Conservation (phyloP, 92 coral and sea anemone genomes). For the Zoanthus solanderi region DNA sequence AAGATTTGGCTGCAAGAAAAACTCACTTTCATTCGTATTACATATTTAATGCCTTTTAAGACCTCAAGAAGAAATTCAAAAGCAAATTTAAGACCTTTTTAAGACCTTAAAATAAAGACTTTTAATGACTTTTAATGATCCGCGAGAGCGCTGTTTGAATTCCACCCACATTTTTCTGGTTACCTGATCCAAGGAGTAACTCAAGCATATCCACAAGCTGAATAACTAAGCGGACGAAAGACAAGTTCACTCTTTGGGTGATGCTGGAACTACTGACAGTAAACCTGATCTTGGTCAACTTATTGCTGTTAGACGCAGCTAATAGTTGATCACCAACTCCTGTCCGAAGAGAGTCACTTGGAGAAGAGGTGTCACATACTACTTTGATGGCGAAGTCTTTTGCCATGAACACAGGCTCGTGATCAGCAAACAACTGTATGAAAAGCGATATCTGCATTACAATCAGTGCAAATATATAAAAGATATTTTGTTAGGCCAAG, state of each 20-base stretch:
- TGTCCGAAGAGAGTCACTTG: conserved; percentile 36
- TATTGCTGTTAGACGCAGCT: conserved; percentile 29
- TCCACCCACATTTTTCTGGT: neutral
- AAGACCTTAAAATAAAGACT: no score
- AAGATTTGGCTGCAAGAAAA: no score
- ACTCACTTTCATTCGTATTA: no score
- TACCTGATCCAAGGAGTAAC: conserved; percentile 71
- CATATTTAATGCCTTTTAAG: no score
- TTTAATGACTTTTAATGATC: no score
- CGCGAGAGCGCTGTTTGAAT: no score
- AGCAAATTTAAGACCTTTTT: no score
- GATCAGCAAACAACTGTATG: conserved; percentile 67
- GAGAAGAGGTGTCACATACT: conserved; percentile 69
- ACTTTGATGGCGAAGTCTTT: conserved; percentile 79
- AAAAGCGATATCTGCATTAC: neutral
- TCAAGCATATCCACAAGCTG: conserved; percentile 94
- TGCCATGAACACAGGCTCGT: conserved; percentile 86
- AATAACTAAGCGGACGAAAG: conserved; percentile 83
- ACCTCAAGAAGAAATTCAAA: no score
- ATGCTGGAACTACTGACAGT: conserved; percentile 81
- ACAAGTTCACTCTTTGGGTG: conserved; percentile 88
- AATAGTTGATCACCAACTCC: conserved; percentile 37
- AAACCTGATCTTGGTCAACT: conserved; percentile 71
- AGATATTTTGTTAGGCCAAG: no score
- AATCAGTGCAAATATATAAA: neutral